A percentile compares a stretch with the other conserved stretches of the same genome.
phyloP scores from a whole-genome alignment of 2,888 invertebrate genomes.

The Nycteola revayana region DNA sequence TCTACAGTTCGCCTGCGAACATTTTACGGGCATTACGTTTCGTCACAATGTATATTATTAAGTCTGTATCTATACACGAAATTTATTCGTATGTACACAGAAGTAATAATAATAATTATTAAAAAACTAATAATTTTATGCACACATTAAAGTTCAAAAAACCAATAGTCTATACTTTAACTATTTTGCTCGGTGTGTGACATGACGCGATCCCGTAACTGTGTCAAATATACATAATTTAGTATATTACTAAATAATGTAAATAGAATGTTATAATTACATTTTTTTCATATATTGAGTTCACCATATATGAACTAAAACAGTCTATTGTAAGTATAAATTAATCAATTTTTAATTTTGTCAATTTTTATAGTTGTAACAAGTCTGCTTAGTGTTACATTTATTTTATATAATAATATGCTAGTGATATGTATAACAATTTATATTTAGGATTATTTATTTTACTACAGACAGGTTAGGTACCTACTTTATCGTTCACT shows the following conservation, averaged over 20 bases:
- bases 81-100: slow-evolving; percentile 24
- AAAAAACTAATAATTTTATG: slow-evolving; percentile 17
- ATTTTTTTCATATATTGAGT: slow-evolving; percentile 61
- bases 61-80: slow-evolving; percentile 19
- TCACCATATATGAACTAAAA: slow-evolving; percentile 57
- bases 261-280: slow-evolving; percentile 61
- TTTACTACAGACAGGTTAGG: slow-evolving; percentile 44
- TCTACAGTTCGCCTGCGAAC: slow-evolving; percentile 48
- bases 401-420: slow-evolving; percentile 45
- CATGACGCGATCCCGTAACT: slow-evolving; percentile 54
- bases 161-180: slow-evolving; percentile 15
- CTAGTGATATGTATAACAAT: slow-evolving; percentile 26
- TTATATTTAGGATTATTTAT: slow-evolving; percentile 40
- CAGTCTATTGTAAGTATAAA: slow-evolving; percentile 55
- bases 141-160: slow-evolving; percentile 18
- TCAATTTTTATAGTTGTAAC: slow-evolving; percentile 61
- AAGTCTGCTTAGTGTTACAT: slow-evolving; percentile 67
- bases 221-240: slow-evolving; percentile 73
- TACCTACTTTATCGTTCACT: slow-evolving; percentile 34
- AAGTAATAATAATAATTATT: slow-evolving; percentile 20
- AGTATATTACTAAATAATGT: slow-evolving; percentile 81
- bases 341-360: slow-evolving; percentile 57
- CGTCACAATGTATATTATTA: slow-evolving; percentile 27
- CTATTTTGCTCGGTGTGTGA: slow-evolving; percentile 25
- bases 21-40: slow-evolving; percentile 50